Conservation (phyloP, 2,113 vertebrate species). For the Urocolius indicus region DNA sequence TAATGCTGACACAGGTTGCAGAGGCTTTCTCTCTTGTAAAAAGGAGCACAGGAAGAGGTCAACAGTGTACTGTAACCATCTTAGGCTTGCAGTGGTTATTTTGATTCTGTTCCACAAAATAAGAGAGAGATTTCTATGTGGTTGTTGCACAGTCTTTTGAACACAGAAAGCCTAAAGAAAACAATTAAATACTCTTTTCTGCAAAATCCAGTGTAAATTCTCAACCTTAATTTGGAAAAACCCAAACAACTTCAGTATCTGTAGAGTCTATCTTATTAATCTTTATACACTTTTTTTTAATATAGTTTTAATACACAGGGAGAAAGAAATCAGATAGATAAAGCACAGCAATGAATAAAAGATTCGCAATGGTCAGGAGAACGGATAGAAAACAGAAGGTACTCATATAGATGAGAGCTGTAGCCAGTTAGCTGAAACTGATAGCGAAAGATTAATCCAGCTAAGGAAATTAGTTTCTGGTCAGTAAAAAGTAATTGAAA, state of each 20-base stretch:
- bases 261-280: neutral
- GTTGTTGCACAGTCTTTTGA: neutral
- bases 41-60: neutral
- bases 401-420: neutral
- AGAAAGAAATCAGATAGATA: constrained; percentile 18
- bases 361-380: constrained; percentile 10
- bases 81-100: neutral
- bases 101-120: neutral
- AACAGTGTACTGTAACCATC: neutral
- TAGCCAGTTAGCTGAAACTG: constrained; percentile 33
- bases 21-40: neutral
- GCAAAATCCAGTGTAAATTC: neutral
- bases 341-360: neutral
- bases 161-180: neutral
- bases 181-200: neutral
- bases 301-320: constrained; percentile 14
- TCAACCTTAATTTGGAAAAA: neutral
- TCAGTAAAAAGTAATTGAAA: constrained; percentile 24
- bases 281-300: neutral
- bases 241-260: neutral
- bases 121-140: neutral
- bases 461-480: constrained; percentile 52
- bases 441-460: constrained; percentile 38
- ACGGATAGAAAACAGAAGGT: neutral
- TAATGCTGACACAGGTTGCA: neutral